Evolutionary conservation across 2,888 invertebrate genomes (phyloP).

Genomic region (Agriotes lineatus): DNA sequence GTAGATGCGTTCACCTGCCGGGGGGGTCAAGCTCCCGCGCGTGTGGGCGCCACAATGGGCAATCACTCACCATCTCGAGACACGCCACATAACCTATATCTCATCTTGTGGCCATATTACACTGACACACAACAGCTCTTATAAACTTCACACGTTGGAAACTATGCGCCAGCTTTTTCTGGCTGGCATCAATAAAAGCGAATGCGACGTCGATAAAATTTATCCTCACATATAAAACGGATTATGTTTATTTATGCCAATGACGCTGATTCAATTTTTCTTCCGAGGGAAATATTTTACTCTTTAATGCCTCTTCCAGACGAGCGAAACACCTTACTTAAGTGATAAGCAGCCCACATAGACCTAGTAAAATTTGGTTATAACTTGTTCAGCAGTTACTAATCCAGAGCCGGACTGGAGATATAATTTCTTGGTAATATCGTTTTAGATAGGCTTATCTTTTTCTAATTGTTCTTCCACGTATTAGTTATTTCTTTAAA

Average conservation of each 20-base stretch:
- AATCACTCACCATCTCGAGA: constrained; percentile 60
- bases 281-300: not conserved
- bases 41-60: constrained; percentile 63
- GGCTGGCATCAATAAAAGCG: constrained; percentile 9
- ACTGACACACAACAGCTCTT: constrained; percentile 35
- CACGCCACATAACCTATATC: constrained; percentile 51
- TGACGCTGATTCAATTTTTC: not conserved
- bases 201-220: constrained; percentile 22
- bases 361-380: too few relatives aligned
- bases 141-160: constrained; percentile 32
- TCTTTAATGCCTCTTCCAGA: too few relatives aligned
- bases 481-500: too few relatives aligned
- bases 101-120: constrained; percentile 40
- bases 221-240: constrained; percentile 17
- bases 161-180: constrained; percentile 22
- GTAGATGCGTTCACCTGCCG: constrained; percentile 58
- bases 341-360: too few relatives aligned
- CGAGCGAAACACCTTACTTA: too few relatives aligned
- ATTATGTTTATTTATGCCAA: constrained; percentile 1
- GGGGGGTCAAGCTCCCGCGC: constrained; percentile 58
- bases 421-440: too few relatives aligned
- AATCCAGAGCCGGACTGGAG: too few relatives aligned
- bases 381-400: too few relatives aligned
- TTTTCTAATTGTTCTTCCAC: too few relatives aligned
- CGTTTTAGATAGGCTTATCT: too few relatives aligned